Evolutionary conservation across 2,888 invertebrate species (phyloP).

Genomic region (Apotomis capreana): DNA sequence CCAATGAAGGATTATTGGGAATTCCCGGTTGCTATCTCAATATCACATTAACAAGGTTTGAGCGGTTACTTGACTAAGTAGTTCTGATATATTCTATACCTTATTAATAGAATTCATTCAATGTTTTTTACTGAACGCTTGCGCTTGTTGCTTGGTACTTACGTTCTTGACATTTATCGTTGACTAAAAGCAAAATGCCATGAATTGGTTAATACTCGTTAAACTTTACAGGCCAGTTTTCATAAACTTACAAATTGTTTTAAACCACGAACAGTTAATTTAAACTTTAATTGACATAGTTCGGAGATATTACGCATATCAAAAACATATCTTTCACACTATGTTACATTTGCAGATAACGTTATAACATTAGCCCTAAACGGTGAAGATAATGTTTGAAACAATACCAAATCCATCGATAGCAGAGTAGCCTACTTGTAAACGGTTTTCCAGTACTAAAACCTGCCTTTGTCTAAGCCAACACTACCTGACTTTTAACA

Average conservation of each 20-base stretch:
- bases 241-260: conserved; percentile 28
- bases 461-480: not conserved
- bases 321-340: no score
- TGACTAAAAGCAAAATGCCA: conserved; percentile 37
- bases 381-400: not conserved
- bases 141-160: conserved; percentile 30
- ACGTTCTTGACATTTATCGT: conserved; percentile 42
- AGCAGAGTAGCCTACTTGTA: not conserved
- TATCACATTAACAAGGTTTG: no score
- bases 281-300: no score
- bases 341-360: no score
- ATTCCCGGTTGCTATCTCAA: no score
- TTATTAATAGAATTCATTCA: not conserved
- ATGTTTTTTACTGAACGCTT: conserved; percentile 5
- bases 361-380: not conserved
- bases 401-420: not conserved
- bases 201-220: conserved; percentile 23
- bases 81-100: no score
- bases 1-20: no score
- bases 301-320: no score
- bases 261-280: not conserved
- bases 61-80: no score
- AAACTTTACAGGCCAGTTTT: conserved; percentile 6
- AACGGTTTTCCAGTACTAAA: not conserved
- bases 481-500: not conserved